Evolutionary conservation across 1,140 invertebrate genomes (phyloP).

Genomic region (Diorhabda elongata): DNA sequence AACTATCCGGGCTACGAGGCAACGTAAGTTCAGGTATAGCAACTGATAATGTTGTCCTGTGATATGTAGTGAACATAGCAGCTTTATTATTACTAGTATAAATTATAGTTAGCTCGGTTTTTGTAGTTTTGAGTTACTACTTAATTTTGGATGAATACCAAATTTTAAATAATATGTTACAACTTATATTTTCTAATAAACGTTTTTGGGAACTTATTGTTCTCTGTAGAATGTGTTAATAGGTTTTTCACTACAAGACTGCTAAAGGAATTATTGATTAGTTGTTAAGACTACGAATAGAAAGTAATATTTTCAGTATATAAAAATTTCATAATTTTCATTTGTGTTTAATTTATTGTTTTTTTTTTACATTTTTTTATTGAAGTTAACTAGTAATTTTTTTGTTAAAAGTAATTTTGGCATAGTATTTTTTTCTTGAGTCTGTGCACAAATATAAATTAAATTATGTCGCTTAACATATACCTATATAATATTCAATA

Average conservation of each 20-base stretch:
- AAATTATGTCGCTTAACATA: too few relatives aligned
- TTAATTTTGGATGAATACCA: too few relatives aligned
- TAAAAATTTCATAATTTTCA: too few relatives aligned
- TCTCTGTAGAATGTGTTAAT: not conserved
- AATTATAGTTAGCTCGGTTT: not conserved
- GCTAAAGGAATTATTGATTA: not conserved
- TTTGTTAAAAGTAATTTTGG: too few relatives aligned
- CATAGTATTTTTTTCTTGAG: too few relatives aligned
- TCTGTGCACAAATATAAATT: too few relatives aligned
- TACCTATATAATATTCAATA: too few relatives aligned
- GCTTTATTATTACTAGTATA: not conserved
- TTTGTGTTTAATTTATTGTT: too few relatives aligned
- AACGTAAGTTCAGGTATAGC: slow-evolving; percentile 30
- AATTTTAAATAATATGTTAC: not conserved
- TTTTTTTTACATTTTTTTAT: too few relatives aligned
- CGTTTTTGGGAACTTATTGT: not conserved
- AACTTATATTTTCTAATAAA: not conserved
- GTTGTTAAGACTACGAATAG: not conserved
- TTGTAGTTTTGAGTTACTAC: too few relatives aligned
- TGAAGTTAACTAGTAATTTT: too few relatives aligned
- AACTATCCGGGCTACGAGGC: slow-evolving; percentile 17
- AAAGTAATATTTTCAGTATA: too few relatives aligned
- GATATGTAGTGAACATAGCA: slow-evolving; percentile 32
- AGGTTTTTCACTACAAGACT: not conserved
- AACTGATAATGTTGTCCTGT: slow-evolving; percentile 34